Evolutionary conservation across 2,113 vertebrate genomes (phyloP).

Genomic region (Erythrolamprus reginae): DNA sequence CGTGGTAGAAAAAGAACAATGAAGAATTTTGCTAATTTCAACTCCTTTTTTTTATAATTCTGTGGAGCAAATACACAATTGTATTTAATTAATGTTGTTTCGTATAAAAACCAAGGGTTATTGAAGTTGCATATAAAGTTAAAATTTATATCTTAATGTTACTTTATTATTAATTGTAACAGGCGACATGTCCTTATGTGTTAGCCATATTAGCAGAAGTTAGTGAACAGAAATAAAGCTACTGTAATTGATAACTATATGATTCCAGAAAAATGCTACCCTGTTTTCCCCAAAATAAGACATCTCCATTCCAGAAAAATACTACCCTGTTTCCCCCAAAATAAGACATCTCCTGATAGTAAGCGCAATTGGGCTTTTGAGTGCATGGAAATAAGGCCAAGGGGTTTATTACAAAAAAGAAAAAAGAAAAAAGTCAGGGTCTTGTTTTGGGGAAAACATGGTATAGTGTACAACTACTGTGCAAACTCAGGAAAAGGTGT

Average conservation of each 20-base stretch:
- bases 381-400: too few relatives aligned
- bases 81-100: not conserved
- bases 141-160: not conserved
- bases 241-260: not conserved
- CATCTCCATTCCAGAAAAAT: too few relatives aligned
- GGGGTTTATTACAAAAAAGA: too few relatives aligned
- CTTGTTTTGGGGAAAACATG: too few relatives aligned
- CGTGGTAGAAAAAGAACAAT: not conserved
- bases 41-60: not conserved
- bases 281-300: too few relatives aligned
- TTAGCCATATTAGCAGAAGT: not conserved
- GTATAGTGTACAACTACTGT: not conserved
- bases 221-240: not conserved
- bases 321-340: too few relatives aligned
- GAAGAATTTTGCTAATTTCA: not conserved
- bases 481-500: not conserved
- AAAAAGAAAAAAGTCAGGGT: too few relatives aligned
- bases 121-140: not conserved
- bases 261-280: not conserved
- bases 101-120: not conserved
- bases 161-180: not conserved
- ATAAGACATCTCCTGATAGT: too few relatives aligned
- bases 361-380: too few relatives aligned
- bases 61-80: not conserved
- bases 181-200: not conserved